These are phyloP conservation scores for Catocala fraxini DNA, from an alignment of 2,888 invertebrate species.

Conservation along the genomic window DNA sequence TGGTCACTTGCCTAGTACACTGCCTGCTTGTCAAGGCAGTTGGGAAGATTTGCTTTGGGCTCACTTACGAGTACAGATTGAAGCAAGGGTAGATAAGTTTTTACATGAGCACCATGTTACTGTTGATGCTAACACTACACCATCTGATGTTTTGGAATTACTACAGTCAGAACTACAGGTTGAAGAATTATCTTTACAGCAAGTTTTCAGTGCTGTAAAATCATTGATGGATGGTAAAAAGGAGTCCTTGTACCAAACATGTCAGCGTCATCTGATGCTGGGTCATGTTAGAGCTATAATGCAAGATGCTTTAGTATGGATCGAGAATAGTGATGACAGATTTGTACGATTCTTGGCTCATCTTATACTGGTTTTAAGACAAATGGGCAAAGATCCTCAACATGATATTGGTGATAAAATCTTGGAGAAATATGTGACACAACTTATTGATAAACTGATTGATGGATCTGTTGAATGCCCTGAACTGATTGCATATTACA, in stretches of 20 bases:
- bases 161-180: slow-evolving; percentile 73
- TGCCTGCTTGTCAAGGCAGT: slow-evolving; percentile 91
- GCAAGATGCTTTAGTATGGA: slow-evolving; percentile 90
- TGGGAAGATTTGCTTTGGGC: slow-evolving; percentile 98
- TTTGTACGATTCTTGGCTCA: slow-evolving; percentile 95
- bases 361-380: slow-evolving; percentile 93
- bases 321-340: slow-evolving; percentile 84
- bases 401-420: slow-evolving; percentile 92
- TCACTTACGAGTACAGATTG: slow-evolving; percentile 93
- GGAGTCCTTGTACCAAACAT: slow-evolving; percentile 90
- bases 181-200: slow-evolving; percentile 76
- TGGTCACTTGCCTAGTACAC: slow-evolving; percentile 93
- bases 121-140: slow-evolving; percentile 77
- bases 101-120: slow-evolving; percentile 81
- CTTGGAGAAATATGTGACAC: slow-evolving; percentile 91
- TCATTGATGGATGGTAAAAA: slow-evolving; percentile 86
- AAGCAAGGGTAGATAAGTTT: slow-evolving; percentile 93
- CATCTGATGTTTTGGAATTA: slow-evolving; percentile 76
- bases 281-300: slow-evolving; percentile 93
- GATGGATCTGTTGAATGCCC: slow-evolving; percentile 89
- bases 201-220: slow-evolving; percentile 80
- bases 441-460: slow-evolving; percentile 88
- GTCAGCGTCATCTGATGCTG: slow-evolving; percentile 95
- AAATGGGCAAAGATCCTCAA: slow-evolving; percentile 91
- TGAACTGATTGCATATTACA: slow-evolving; percentile 94